Percentiles rank a stretch among this genome's conserved stretches.
phyloP scores from a whole-genome alignment of 2,888 invertebrate species.

The Argyresthia goedartella region DNA sequence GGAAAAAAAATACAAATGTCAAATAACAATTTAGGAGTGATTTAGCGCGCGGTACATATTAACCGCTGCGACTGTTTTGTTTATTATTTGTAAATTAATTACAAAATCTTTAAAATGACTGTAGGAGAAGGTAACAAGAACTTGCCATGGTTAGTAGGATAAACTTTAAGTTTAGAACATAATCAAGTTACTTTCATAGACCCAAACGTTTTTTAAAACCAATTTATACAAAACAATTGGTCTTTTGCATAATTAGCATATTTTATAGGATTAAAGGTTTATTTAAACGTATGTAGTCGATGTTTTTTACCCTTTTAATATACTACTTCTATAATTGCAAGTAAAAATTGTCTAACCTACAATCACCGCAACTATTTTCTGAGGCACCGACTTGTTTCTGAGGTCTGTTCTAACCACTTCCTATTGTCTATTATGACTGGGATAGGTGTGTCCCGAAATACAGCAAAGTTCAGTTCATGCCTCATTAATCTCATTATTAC shows the following conservation, averaged over 20 bases:
- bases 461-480: neutral
- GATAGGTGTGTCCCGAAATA: neutral
- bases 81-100: no score
- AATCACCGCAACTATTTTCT: neutral
- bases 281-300: neutral
- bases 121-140: slow-evolving; percentile 54
- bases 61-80: no score
- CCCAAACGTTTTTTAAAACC: neutral
- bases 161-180: slow-evolving; percentile 2
- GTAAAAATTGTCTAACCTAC: neutral
- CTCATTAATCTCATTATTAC: neutral
- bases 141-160: slow-evolving; percentile 70
- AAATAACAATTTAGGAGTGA: no score
- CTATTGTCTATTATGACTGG: no score
- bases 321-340: neutral
- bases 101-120: no score
- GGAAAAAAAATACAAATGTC: no score
- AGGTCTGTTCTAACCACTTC: neutral
- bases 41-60: no score
- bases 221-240: neutral
- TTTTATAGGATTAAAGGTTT: neutral
- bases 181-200: neutral
- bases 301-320: neutral
- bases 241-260: neutral
- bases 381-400: neutral